Evolutionary conservation across 2,888 invertebrate species (phyloP).

Genomic region (Eremobia ochroleuca): DNA sequence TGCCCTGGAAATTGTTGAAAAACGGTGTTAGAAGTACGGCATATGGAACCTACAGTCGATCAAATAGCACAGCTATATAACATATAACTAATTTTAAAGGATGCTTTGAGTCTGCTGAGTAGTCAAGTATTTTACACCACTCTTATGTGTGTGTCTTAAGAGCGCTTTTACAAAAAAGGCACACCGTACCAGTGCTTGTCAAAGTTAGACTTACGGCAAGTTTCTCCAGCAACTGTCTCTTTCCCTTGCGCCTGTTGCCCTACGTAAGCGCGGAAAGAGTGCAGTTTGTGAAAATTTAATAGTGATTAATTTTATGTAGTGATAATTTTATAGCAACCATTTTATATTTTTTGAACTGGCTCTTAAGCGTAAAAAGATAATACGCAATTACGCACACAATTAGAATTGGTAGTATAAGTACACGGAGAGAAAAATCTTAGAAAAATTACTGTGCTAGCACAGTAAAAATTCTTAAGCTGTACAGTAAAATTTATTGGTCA

Average conservation of each 20-base stretch:
- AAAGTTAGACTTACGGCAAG: background rate
- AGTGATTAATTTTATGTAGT: no score
- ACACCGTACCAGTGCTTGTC: background rate
- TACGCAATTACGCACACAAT: background rate
- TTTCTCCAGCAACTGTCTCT: background rate
- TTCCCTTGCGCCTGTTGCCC: no score
- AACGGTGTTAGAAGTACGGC: background rate
- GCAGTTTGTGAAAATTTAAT: no score
- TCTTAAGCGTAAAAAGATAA: background rate
- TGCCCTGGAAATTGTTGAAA: constrained; percentile 86
- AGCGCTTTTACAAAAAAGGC: no score
- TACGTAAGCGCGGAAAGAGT: no score
- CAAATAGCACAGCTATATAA: no score
- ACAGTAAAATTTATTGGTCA: no score
- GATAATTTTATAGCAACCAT: background rate
- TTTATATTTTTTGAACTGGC: background rate
- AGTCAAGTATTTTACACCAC: background rate
- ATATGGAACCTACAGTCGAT: background rate
- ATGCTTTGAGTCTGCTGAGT: background rate
- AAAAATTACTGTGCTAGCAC: no score
- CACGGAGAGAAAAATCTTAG: no score
- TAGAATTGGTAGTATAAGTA: background rate
- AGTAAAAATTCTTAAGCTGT: no score
- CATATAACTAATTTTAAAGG: background rate
- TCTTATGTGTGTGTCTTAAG: background rate